Base-by-base conservation (phyloP, 35 echinoderm and acorn worm species). In the Strongylocentrotus purpuratus region DNA sequence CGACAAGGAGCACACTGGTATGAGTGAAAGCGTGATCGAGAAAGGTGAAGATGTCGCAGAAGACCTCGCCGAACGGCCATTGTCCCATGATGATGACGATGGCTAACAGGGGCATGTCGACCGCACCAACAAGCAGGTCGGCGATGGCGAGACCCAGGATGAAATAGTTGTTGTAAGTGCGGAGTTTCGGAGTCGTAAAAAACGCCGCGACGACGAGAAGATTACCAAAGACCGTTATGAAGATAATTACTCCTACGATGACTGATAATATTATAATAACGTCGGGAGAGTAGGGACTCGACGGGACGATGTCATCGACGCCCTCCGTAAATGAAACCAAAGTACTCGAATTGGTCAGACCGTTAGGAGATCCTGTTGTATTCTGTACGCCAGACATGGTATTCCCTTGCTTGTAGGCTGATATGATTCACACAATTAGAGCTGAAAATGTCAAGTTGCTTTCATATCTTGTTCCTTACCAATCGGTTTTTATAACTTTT, bases 121-220 rank as follows among this genome's bases (percentile, higher is more conserved):
- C 65, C 17, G 93, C 94, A 4, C 94, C 96, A 33, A 88, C 94
- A 5, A 96, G 32, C 9, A 96, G 87, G 85, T 96, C 96, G 4
- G 96, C 46, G 17, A 96, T 52, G 6, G 96, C 96, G 50, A 96
- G 94, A 0, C 96, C 94, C 13, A 94, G 31, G 15, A 96, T 92
- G 86, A 86, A 94, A 71, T 96, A 91, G 41, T 96, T 96, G 46
- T 94, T 87, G 94, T 96, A 96, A 17, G 85, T 94, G 2, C 87
- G 96, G 31, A 96, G 96, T 71, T 88, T 86, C 50, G 90, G 65
- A 2, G 96, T 96, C 20, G 96, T 96, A 35, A 65, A 88, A 11
- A 88, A 96, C 2, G 96, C 61, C 5, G 32, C 71, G 46, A 96
- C 31, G 15, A 96, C 96, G 15, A 96, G 46, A 11, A 90, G 32